Conservation (phyloP, 2,113 vertebrate species). For the Proterorhinus semilunaris region DNA sequence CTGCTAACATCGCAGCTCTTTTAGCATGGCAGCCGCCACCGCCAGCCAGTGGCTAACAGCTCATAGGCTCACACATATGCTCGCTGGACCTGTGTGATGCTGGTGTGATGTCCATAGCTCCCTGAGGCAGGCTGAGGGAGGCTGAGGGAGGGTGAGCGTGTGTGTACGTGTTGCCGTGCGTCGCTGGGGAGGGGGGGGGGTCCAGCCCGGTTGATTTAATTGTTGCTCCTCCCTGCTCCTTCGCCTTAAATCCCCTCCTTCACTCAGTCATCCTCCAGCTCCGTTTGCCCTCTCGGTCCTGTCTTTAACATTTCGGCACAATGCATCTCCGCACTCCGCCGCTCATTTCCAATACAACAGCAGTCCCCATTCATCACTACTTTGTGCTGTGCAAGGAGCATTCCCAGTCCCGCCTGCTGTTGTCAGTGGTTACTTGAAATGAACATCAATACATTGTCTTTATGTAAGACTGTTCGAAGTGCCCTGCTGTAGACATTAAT, state of each 20-base stretch:
- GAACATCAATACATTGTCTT: constrained; percentile 10
- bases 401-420: constrained; percentile 30
- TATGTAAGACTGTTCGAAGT: background rate
- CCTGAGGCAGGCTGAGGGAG: constrained; percentile 52
- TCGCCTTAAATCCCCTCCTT: constrained; percentile 52
- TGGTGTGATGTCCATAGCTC: constrained; percentile 56
- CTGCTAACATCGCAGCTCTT: constrained; percentile 59
- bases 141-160: constrained; percentile 31
- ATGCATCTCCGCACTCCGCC: constrained; percentile 40
- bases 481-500: background rate
- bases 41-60: constrained; percentile 59
- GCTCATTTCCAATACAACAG: constrained; percentile 62
- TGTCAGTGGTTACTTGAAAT: constrained; percentile 8
- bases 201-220: constrained; percentile 62
- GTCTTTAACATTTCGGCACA: constrained; percentile 46
- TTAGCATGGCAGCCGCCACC: constrained; percentile 52
- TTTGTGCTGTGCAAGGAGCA: constrained; percentile 36
- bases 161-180: constrained; percentile 34
- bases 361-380: constrained; percentile 69
- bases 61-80: constrained; percentile 45
- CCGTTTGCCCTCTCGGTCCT: constrained; percentile 45
- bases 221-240: constrained; percentile 60
- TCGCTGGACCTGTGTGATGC: constrained; percentile 52
- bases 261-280: constrained; percentile 38
- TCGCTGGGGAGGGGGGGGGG: constrained; percentile 35